Base-by-base conservation (phyloP, 2,113 vertebrate genomes). In the Catagonus wagneri region DNA sequence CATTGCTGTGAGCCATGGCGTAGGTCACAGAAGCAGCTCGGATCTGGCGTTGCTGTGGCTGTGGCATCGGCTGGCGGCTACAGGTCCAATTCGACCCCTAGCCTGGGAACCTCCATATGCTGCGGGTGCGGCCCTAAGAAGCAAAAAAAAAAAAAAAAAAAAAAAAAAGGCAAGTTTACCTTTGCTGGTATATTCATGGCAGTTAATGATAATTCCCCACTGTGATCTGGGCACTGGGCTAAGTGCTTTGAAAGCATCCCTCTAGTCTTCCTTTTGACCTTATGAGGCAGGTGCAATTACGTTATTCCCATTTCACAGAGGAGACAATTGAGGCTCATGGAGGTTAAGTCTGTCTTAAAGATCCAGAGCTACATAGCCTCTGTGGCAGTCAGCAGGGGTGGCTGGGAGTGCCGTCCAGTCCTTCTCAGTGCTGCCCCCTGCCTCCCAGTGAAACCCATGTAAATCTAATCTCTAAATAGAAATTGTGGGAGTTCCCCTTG, bases 231-330 rank as follows among this genome's bases (percentile, higher is more conserved):
- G 52, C 80, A 2, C 32, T 12, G 39, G 32, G 78, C 71, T 72
- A n/a, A 83, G 58, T 83, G 66, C 63, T 75, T 69, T 65, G 76
- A 79, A 86, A 83, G 27, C 19, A 1, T 68, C 83, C 95, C 71
- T 65, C 74, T 85, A 54, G 65, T 89, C 52, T 65, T 78, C 68
- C 11, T 66, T 63, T 63, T 69, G 92, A 78, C 27, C 23, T 29
- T 44, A 1, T 7, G 23, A 81, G 39, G 27, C n/a, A 66, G 32
- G 29, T 58, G 39, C 88, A 32, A 0, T 88, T 68, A 44, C 52
- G 50, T 39, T 32, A 74, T 74, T 86, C 56, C 89, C 83, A 83
- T 94, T 95, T 91, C 78, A 68, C 91, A 65, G 85, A 60, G 27
- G n/a, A 83, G 20, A n/a, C 52, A n/a, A 32, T 23, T 6, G 71